Percentiles rank a stretch among this genome's conserved stretches.
Conservation (phyloP, 2,888 invertebrate species). For the Cantharis nigra region DNA sequence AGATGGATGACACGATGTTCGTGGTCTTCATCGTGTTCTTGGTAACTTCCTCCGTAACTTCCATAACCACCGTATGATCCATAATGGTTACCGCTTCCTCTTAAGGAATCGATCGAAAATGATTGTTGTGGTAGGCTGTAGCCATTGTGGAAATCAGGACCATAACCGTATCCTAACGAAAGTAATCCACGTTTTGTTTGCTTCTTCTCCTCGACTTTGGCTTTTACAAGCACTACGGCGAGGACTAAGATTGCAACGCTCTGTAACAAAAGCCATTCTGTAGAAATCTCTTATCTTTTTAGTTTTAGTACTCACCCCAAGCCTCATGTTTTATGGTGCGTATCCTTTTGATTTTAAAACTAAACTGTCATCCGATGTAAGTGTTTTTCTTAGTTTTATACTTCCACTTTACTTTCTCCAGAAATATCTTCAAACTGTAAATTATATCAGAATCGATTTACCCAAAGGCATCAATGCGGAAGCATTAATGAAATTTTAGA, state of each 20-base stretch:
- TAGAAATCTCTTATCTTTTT: neutral
- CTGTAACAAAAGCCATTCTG: slow-evolving; percentile 31
- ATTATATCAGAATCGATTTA: neutral
- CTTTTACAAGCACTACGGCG: slow-evolving; percentile 66
- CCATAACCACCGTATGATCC: slow-evolving; percentile 58
- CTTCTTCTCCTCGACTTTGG: slow-evolving; percentile 74
- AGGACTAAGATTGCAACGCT: slow-evolving; percentile 64
- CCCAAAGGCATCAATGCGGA: neutral
- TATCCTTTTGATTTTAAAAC: slow-evolving; percentile 58
- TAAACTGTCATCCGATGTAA: slow-evolving; percentile 63
- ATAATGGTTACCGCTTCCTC: slow-evolving; percentile 60
- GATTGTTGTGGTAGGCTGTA: slow-evolving; percentile 50
- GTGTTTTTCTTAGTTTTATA: slow-evolving; percentile 62
- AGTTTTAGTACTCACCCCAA: slow-evolving; percentile 58
- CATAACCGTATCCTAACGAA: slow-evolving; percentile 80
- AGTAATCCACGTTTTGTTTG: slow-evolving; percentile 81
- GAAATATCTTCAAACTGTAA: slow-evolving; percentile 41
- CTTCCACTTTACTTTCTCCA: slow-evolving; percentile 61
- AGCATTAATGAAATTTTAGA: neutral
- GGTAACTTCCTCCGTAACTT: slow-evolving; percentile 30
- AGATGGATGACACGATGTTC: slow-evolving; percentile 44
- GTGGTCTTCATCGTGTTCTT: slow-evolving; percentile 33
- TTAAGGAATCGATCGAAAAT: slow-evolving; percentile 53
- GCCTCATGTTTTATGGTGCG: slow-evolving; percentile 55
- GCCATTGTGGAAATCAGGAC: slow-evolving; percentile 75